phyloP scores from a whole-genome alignment of 2,113 vertebrate species.

The Colius striatus region DNA sequence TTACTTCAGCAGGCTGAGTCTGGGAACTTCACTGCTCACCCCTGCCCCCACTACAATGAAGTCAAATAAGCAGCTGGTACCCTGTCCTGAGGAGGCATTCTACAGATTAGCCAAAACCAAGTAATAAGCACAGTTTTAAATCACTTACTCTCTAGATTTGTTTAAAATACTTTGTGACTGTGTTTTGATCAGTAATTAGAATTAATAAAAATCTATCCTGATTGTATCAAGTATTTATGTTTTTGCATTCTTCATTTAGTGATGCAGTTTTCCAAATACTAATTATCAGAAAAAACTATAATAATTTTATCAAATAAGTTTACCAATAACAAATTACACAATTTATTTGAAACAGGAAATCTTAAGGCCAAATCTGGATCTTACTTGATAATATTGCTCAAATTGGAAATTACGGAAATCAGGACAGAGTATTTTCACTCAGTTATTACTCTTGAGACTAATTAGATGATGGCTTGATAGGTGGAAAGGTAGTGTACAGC shows the following conservation, averaged over 20 bases:
- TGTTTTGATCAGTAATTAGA: conserved; percentile 12
- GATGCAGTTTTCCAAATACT: neutral
- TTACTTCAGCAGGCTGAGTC: conserved; percentile 57
- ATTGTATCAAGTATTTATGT: neutral
- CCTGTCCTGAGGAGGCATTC: conserved; percentile 58
- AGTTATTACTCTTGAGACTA: neutral
- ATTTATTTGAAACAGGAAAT: neutral
- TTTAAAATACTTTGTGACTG: conserved; percentile 33
- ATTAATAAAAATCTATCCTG: neutral
- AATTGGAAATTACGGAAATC: neutral
- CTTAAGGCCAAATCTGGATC: neutral
- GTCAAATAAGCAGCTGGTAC: conserved; percentile 59
- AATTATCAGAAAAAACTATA: no score
- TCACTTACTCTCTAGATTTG: conserved; percentile 32
- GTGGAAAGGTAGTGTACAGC: neutral
- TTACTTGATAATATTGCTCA: neutral
- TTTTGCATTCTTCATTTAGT: neutral
- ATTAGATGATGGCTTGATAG: neutral
- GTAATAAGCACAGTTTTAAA: conserved; percentile 56
- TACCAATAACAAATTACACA: neutral
- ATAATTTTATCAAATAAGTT: no score
- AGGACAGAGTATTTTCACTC: neutral
- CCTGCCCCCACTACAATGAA: conserved; percentile 41
- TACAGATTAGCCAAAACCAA: conserved; percentile 61
- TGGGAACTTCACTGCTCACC: conserved; percentile 52